Conservation (phyloP, 2,888 invertebrate species). For the Lasioglossum pauxillum region DNA sequence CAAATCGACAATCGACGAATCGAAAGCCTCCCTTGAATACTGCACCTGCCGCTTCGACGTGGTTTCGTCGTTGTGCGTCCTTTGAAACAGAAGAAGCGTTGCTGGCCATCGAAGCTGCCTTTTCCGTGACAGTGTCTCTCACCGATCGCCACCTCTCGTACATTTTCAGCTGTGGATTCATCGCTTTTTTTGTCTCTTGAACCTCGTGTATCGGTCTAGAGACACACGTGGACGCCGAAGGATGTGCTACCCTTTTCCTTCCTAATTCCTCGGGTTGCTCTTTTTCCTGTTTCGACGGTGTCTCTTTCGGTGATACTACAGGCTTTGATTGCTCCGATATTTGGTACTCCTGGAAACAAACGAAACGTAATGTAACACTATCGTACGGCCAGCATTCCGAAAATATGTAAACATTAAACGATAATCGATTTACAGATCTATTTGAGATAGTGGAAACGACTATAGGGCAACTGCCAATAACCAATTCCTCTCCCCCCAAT, state of each 20-base stretch:
- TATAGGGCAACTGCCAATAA: not conserved
- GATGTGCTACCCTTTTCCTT: constrained; percentile 91
- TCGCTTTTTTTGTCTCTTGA: constrained; percentile 73
- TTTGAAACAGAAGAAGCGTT: not conserved
- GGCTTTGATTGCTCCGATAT: constrained; percentile 78
- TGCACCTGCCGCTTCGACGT: constrained; percentile 16
- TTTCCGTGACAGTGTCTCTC: constrained; percentile 77
- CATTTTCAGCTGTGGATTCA: constrained; percentile 80
- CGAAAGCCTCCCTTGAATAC: constrained; percentile 66
- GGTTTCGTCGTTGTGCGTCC: constrained; percentile 13
- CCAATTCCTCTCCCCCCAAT: not conserved
- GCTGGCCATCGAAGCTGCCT: constrained; percentile 44
- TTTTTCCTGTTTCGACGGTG: constrained; percentile 61
- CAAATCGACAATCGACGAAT: not conserved
- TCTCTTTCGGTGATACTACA: constrained; percentile 64
- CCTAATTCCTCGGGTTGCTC: constrained; percentile 79
- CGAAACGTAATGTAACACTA: constrained; percentile 2
- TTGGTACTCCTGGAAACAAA: constrained; percentile 79
- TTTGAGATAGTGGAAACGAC: not conserved
- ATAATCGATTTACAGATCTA: not conserved
- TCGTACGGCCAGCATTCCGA: not conserved
- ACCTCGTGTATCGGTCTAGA: constrained; percentile 72
- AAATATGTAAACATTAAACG: not conserved
- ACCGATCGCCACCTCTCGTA: constrained; percentile 81
- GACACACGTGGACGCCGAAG: constrained; percentile 76